Percentiles rank a stretch among this genome's conserved stretches.
Conservation (phyloP, 2,797 vertebrate genomes). For the Cottoperca gobio region DNA sequence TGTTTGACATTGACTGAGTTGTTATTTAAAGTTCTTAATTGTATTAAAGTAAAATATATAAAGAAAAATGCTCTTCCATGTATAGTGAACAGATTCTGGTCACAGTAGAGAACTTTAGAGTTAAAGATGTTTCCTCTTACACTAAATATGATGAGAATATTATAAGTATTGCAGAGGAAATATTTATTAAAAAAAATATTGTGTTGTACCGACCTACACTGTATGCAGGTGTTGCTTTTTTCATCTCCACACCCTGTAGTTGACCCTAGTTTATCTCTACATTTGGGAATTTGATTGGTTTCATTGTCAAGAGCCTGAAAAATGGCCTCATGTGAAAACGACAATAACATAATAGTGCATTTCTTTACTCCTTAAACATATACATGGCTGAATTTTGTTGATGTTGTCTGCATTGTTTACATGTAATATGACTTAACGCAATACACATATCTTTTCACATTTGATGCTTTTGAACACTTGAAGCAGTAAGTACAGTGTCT, state of each 20-base stretch:
- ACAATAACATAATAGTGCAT: no score
- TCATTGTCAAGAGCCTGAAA: neutral
- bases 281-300: neutral
- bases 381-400: no score
- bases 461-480: no score
- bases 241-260: neutral
- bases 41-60: neutral
- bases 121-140: neutral
- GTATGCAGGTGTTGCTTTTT: neutral
- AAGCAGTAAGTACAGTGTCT: no score
- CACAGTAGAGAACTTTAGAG: neutral
- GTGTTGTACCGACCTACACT: neutral
- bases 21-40: slow-evolving; percentile 1
- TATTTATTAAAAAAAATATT: neutral
- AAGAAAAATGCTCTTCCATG: neutral
- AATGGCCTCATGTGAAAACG: no score
- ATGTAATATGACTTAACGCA: no score
- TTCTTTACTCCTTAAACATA: no score
- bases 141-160: no score
- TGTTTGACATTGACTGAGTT: neutral
- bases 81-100: neutral
- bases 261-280: neutral
- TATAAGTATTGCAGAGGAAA: neutral
- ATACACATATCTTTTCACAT: no score
- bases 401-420: neutral